Conservation (phyloP, 2,888 invertebrate species). For the Patella ulyssiponensis region DNA sequence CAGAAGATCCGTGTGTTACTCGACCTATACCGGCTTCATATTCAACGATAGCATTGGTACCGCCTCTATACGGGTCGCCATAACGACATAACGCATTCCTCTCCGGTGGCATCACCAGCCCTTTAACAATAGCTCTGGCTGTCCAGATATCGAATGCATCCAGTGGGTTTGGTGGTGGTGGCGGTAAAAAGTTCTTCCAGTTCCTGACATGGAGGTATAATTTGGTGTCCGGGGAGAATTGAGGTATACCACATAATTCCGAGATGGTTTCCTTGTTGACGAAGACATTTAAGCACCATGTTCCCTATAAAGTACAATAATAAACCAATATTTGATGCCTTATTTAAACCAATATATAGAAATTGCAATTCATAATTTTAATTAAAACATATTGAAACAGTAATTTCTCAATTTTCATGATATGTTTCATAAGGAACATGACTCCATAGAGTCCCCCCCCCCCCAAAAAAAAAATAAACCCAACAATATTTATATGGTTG, state of each 20-base stretch:
- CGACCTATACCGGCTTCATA: conserved; percentile 54
- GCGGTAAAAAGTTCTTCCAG: conserved; percentile 47
- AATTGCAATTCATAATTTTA: too few relatives aligned
- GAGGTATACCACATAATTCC: conserved; percentile 47
- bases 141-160: conserved; percentile 39
- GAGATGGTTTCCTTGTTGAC: conserved; percentile 34
- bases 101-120: conserved; percentile 45
- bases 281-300: conserved; percentile 46
- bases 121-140: conserved; percentile 37
- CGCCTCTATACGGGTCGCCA: conserved; percentile 50
- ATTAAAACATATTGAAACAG: too few relatives aligned
- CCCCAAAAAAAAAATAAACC: too few relatives aligned
- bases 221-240: conserved; percentile 38
- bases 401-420: too few relatives aligned
- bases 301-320: conserved; percentile 35
- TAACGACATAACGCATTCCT: conserved; percentile 42
- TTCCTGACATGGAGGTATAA: conserved; percentile 48
- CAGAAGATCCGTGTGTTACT: conserved; percentile 23
- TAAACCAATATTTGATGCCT: too few relatives aligned
- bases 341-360: too few relatives aligned
- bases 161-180: conserved; percentile 25
- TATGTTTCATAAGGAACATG: too few relatives aligned
- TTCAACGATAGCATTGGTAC: conserved; percentile 45
- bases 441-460: too few relatives aligned
- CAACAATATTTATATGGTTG: too few relatives aligned